Percentiles rank a stretch among this genome's conserved stretches.
Conservation (phyloP, 92 coral and sea anemone species). For the Phymanthus crucifer region DNA sequence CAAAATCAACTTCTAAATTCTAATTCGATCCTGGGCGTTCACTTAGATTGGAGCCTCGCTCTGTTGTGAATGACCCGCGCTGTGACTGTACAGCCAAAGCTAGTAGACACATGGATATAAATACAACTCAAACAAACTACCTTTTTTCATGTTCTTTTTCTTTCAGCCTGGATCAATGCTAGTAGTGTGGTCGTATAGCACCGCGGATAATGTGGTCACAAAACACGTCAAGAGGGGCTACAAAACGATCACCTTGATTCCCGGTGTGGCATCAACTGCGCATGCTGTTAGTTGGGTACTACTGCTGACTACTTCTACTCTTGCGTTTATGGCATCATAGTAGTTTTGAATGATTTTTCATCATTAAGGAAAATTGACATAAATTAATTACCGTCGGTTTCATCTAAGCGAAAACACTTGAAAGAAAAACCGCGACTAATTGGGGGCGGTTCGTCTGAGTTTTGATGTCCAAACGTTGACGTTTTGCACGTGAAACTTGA, state of each 20-base stretch:
- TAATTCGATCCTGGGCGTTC: too few relatives aligned
- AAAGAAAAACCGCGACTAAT: too few relatives aligned
- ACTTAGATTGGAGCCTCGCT: too few relatives aligned
- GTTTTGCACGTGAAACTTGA: too few relatives aligned
- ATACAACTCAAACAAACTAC: not conserved
- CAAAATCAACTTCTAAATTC: too few relatives aligned
- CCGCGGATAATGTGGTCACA: constrained; percentile 6
- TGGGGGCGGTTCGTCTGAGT: too few relatives aligned
- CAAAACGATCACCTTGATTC: constrained; percentile 17
- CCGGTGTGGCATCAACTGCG: constrained; percentile 15
- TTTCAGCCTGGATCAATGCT: constrained; percentile 30
- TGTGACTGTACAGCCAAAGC: too few relatives aligned
- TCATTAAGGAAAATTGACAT: not conserved
- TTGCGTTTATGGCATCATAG: not conserved
- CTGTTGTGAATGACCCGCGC: too few relatives aligned
- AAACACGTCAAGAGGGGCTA: constrained; percentile 16
- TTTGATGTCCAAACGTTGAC: too few relatives aligned
- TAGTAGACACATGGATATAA: too few relatives aligned
- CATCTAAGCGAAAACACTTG: too few relatives aligned
- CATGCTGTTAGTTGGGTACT: constrained; percentile 16
- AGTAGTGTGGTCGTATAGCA: constrained; percentile 37
- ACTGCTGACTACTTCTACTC: constrained; percentile 24
- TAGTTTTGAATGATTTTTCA: not conserved
- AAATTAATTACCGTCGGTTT: too few relatives aligned
- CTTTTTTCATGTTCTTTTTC: not conserved